These are phyloP conservation scores for Otus scops DNA, from an alignment of 2,797 vertebrate genomes.

Conservation along the genomic window DNA sequence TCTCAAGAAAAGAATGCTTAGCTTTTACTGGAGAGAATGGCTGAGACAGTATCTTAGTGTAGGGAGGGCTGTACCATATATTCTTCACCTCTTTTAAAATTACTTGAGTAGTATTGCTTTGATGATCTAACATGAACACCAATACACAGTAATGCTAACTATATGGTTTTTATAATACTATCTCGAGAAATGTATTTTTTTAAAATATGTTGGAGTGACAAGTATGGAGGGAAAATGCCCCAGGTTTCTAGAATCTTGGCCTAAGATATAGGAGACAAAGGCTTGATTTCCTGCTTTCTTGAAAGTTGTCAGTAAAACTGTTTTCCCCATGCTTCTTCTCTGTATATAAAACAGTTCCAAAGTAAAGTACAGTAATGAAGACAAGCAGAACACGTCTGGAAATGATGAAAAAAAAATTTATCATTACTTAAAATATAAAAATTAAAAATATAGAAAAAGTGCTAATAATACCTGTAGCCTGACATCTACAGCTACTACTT, in stretches of 20 bases:
- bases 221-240: not conserved
- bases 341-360: not conserved
- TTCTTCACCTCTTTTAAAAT: not conserved
- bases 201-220: not conserved
- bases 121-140: not conserved
- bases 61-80: not conserved
- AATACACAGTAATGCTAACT: not conserved
- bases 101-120: not conserved
- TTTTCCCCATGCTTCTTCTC: not conserved
- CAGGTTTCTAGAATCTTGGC: not conserved
- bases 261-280: not conserved
- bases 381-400: not conserved
- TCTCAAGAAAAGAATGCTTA: not conserved
- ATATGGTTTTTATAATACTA: not conserved
- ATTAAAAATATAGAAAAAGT: not conserved
- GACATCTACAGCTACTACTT: not conserved
- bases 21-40: not conserved
- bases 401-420: not conserved
- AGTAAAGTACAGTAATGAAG: not conserved
- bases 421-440: not conserved
- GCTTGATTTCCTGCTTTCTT: not conserved
- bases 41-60: not conserved
- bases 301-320: not conserved
- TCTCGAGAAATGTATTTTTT: not conserved
- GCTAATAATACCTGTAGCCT: not conserved